Base-by-base conservation (phyloP, 2,888 invertebrate genomes). In the Rapana venosa region DNA sequence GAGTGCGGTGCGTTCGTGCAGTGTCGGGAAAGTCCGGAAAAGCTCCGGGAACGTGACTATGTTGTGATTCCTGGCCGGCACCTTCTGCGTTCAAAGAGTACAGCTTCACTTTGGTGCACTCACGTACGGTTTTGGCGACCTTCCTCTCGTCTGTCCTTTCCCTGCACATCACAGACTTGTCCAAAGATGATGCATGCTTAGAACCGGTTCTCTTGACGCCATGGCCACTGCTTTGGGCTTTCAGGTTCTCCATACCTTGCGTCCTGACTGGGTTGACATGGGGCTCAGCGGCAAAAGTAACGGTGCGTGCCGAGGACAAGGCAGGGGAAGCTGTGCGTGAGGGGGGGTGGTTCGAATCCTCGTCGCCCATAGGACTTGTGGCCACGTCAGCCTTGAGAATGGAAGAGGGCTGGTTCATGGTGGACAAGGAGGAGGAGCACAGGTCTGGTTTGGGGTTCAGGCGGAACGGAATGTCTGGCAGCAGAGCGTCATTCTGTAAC, bases 391-490 rank as follows among this genome's bases (percentile, higher is more conserved):
- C 47, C 70, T 26, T 87, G 88, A 77, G 77, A 22, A 77, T 36
- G 22, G 32, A n/a, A 4, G 32, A 5, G 8, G 22, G 79, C 26
- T 5, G 32, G 32, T 22, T n/a, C 58, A 70, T 56, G 47, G n/a
- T 70, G 77, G 88, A 26, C 13, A 26, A 0, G 22, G 35, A 17
- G 36, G 77, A 30, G 77, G 58, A 13, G 58, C 35, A 32, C 22
- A 36, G 56, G 32, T 79, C 74, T 15, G n/a, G 35, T 5, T n/a
- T n/a, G 15, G 36, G 66, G 30, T 66, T 84, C 70, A 88, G 74
- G 32, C 88, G 88, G 70, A 74, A 88, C 0, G 88, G 88, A 22
- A 88, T 84, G 6, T 47, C 85, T 11, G 88, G 88, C 20, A 88
- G 74, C n/a, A n/a, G n/a, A 35, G 15, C 26, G 13, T 88, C 79